phyloP scores from a whole-genome alignment of 92 coral and sea anemone species.

The Epizoanthus stellaris region DNA sequence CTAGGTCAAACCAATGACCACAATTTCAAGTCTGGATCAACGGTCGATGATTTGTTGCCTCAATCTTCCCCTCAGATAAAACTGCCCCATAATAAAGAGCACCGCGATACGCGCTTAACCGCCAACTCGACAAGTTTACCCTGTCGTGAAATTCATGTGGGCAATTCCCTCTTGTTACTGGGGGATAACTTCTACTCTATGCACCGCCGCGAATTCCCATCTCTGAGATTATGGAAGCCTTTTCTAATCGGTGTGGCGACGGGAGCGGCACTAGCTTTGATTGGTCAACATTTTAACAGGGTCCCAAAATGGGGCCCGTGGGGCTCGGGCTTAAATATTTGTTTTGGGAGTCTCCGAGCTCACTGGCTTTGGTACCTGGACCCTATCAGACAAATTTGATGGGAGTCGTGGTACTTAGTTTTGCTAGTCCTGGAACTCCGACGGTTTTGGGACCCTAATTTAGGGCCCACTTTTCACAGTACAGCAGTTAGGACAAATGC shows the following conservation, averaged over 20 bases:
- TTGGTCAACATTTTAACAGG: slow-evolving; percentile 8
- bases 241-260: slow-evolving; percentile 14
- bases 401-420: too few relatives aligned
- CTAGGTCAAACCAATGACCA: too few relatives aligned
- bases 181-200: not conserved
- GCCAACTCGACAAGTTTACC: not conserved
- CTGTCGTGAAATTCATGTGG: not conserved
- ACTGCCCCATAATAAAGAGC: too few relatives aligned
- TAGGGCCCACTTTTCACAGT: too few relatives aligned
- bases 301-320: not conserved
- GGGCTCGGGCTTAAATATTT: not conserved
- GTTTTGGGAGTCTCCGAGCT: not conserved
- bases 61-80: too few relatives aligned
- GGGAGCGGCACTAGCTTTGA: slow-evolving; percentile 31
- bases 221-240: slow-evolving; percentile 2
- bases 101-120: too few relatives aligned
- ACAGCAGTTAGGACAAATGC: too few relatives aligned
- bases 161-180: not conserved
- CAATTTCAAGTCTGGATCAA: too few relatives aligned
- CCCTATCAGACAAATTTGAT: not conserved
- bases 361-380: slow-evolving; percentile 2
- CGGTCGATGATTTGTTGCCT: too few relatives aligned
- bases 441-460: too few relatives aligned
- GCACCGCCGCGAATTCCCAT: not conserved
- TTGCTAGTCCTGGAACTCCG: too few relatives aligned